Evolutionary conservation across 1,140 invertebrate genomes (phyloP), one percentile per base, ranked within the genome.

Genomic region (Calliphora vicina): DNA sequence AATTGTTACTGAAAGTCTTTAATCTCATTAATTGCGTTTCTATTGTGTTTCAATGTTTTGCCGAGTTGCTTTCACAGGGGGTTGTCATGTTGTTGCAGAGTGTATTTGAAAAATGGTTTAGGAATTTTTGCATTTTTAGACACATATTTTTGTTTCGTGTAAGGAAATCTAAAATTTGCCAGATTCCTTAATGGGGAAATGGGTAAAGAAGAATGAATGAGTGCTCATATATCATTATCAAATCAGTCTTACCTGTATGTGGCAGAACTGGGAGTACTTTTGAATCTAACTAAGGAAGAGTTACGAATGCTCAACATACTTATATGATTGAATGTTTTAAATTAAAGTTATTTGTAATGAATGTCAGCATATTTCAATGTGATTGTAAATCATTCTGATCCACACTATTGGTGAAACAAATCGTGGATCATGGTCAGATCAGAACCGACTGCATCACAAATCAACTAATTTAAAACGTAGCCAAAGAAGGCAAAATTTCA

Each of bases 1-100:
- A 67, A 57, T 26, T 67, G 57, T 50, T 83, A 3, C 15, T 15
- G 23, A 74, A 82, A 84, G 81, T 72, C 85, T 84, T 87, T 89
- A 89, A 89, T 88, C 50, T 86, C 88, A 86, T 89, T 89, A 89
- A 89, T 89, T 86, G 87, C 86, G 86, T 89, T 89, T 87, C 86
- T 85, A 88, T 67, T 67, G 61, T 67, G 35, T 29, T 29, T 29
- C 29, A 29, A 29, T 29, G 29, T 35, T n/a, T 57, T n/a, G n/a
- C n/a, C n/a, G 50, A 2, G 50, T 57, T 57, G 13, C 5, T 17
- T 57, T 57, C 12, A 57, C n/a, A 57, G n/a, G 35, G 50, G 50
- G 50, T 57, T 15, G 50, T 57, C 50, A 57, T 57, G n/a, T 57
- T n/a, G n/a, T 17, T n/a, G n/a, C 17, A n/a, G 15, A 57, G 50